These are phyloP conservation scores for Propithecus deckenii DNA, from an alignment of 2,797 vertebrate species.

Conservation along the genomic window DNA sequence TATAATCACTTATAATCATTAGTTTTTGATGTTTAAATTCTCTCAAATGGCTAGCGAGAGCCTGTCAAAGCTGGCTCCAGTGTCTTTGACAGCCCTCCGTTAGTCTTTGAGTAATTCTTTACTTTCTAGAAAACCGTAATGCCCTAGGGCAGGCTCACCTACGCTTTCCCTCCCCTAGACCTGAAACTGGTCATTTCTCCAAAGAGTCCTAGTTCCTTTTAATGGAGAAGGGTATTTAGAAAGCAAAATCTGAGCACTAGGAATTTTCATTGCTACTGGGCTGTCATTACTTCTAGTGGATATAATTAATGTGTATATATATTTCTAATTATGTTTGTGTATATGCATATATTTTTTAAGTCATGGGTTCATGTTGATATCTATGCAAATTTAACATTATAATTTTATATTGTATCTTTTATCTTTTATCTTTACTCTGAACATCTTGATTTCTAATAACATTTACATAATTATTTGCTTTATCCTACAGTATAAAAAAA, in stretches of 20 bases:
- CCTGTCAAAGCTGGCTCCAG: background rate
- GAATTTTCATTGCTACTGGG: background rate
- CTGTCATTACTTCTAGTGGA: background rate
- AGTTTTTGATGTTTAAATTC: background rate
- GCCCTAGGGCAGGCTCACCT: background rate
- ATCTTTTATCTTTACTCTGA: background rate
- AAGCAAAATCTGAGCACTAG: background rate
- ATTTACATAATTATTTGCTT: background rate
- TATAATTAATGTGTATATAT: background rate
- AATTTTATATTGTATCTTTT: background rate
- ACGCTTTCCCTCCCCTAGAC: background rate
- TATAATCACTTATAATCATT: background rate
- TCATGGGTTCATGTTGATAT: background rate
- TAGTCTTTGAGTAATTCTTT: background rate
- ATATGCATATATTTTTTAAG: background rate
- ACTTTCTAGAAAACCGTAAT: background rate
- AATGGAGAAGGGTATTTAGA: background rate
- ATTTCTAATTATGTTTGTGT: background rate
- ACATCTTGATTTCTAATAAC: background rate
- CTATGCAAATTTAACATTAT: background rate
- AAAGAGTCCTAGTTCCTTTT: background rate
- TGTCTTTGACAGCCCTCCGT: background rate
- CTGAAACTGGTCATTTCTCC: background rate
- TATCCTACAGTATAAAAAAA: background rate
- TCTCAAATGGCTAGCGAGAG: background rate